Evolutionary conservation across 2,797 vertebrate species (phyloP), one percentile per base, ranked within the genome.

Genomic region (Coendou prehensilis): DNA sequence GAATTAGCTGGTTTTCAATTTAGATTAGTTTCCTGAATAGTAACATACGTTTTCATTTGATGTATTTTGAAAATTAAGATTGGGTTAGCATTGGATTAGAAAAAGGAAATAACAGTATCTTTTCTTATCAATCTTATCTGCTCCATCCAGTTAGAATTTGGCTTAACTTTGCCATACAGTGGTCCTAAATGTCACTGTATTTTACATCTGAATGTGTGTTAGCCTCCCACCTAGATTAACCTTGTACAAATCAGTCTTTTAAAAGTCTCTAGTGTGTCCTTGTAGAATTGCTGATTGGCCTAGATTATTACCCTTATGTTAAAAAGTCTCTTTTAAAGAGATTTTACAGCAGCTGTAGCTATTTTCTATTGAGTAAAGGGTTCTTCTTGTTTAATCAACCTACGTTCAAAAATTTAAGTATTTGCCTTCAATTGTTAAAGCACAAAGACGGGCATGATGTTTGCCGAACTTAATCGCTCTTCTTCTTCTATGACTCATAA

Each of bases 11-110:
- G 41, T 88, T 96, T 97, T 97, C 85, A 86, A 45, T 97, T 92
- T 95, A 87, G 73, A 87, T 97, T 92, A 97, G 97, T 96, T 97
- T 97, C 52, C 47, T 93, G 79, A 93, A 80, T 88, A 86, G 47
- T 85, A 92, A 83, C 93, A 57, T 67, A 71, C 14, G 71, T 95
- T 96, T 91, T 95, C 41, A 96, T 96, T 87, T 94, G 92, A 93
- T 93, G 15, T 92, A 67, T 69, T 97, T 93, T 83, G 56, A 93
- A 97, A 93, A 82, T 52, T 61, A 37, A 64, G n/a, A 87, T 54
- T 67, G 28, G 26, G 41, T 93, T 93, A 73, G 14, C 56, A 64
- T 2, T 94, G 50, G 50, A 45, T 81, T 88, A 15, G 63, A 84
- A 87, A 50, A 52, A 64, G 37, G n/a, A 7, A 26, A 84, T 41